phyloP scores from a whole-genome alignment of 1,140 invertebrate species.

The Diorhabda elongata region DNA sequence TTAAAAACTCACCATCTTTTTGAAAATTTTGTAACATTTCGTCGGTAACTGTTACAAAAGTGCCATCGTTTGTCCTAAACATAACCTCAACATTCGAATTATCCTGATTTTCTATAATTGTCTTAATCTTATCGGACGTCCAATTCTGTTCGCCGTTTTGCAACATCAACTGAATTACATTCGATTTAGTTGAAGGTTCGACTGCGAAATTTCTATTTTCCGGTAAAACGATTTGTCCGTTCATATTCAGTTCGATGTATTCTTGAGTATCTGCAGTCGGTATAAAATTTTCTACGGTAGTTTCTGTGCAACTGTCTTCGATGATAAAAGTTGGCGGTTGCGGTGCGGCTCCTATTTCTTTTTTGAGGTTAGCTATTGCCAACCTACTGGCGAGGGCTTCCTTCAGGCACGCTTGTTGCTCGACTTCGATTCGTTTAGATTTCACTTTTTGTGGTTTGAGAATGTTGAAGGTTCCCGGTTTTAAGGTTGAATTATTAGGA shows the following conservation, averaged over 20 bases:
- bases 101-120: constrained; percentile 33
- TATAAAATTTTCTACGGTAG: constrained; percentile 43
- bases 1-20: constrained; percentile 18
- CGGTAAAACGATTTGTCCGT: neutral
- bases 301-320: constrained; percentile 41
- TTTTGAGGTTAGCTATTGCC: constrained; percentile 40
- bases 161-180: constrained; percentile 13
- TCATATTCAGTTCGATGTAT: constrained; percentile 20
- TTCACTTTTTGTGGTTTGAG: neutral
- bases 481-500: neutral
- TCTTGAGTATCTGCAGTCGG: constrained; percentile 29
- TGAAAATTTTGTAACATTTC: constrained; percentile 40
- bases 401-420: constrained; percentile 41
- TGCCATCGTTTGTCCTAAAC: constrained; percentile 41
- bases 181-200: constrained; percentile 7
- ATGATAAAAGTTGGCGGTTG: constrained; percentile 40
- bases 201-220: constrained; percentile 5
- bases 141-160: constrained; percentile 23
- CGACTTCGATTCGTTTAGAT: constrained; percentile 29
- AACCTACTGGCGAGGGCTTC: constrained; percentile 41
- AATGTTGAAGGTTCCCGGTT: neutral
- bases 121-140: constrained; percentile 37
- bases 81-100: constrained; percentile 39
- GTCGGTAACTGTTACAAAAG: constrained; percentile 39
- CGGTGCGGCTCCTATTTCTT: constrained; percentile 37